Base-by-base conservation (phyloP, 1,140 invertebrate species). In the Pseudomyrmex dendroicus region DNA sequence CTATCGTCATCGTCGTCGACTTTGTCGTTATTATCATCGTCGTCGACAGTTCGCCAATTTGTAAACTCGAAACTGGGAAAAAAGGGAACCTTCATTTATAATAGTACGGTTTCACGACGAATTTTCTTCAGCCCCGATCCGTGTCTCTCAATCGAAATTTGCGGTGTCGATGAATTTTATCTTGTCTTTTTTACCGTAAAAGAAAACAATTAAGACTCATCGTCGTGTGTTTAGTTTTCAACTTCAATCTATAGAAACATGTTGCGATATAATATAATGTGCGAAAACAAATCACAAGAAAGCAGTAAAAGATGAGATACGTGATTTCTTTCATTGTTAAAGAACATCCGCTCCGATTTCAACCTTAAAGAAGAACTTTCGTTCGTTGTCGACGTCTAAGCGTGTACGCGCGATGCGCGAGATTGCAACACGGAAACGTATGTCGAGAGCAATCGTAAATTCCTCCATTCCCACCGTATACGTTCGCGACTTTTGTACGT, bases 41-140 rank as follows among this genome's bases (percentile, higher is more conserved):
- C 54, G 77, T 62, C 73, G 70, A 82, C 57, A 87, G 85, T 85
- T 68, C 86, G 88, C 90, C 92, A 93, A 93, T 93, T 93, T 93
- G 91, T 90, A 89, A 92, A 92, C 89, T 86, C 84, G 89, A 89
- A 89, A 89, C 90, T 85, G 83, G 82, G 89, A 82, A 88, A 82
- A 89, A 85, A 85, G 52, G 57, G 68, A 70, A 56, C 73, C 17
- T 61, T 73, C 83, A 85, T 90, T 92, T 87, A 89, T 92, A 90
- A 91, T 86, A 84, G 72, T 84, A 64, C 62, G 62, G 61, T 88
- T 92, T 86, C 86, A 68, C 61, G 63, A 68, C 72, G n/a, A 50
- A 35, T 50, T 22, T 63, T 13, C 48, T 50, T 20, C 15, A 56
- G 52, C 72, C 22, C 5, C 9, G 56, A 7, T 70, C 54, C n/a